phyloP scores from a whole-genome alignment of 2,888 invertebrate species.

The Meloe dianella region DNA sequence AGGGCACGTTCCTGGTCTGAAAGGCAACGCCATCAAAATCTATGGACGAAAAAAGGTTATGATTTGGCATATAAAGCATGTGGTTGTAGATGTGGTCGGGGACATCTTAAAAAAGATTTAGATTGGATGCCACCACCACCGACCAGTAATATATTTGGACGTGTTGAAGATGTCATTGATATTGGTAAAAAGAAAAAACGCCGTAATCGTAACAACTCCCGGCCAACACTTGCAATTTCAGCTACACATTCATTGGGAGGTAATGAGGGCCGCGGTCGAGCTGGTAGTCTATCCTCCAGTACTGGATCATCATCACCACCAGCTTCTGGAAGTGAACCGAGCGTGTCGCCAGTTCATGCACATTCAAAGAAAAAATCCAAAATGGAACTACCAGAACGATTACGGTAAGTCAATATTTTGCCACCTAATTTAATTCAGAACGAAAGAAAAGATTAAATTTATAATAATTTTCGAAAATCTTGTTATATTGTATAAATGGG shows the following conservation, averaged over 20 bases:
- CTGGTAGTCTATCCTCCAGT: conserved; percentile 78
- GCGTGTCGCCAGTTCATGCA: conserved; percentile 74
- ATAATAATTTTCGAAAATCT: no score
- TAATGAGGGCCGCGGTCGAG: conserved; percentile 67
- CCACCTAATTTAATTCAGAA: no score
- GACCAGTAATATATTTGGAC: conserved; percentile 60
- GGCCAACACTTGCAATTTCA: conserved; percentile 66
- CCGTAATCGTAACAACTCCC: conserved; percentile 67
- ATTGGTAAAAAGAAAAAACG: conserved; percentile 68
- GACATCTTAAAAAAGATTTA: conserved; percentile 92
- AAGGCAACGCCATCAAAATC: conserved; percentile 89
- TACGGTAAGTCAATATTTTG: conserved; percentile 85
- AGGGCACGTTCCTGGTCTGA: conserved; percentile 95
- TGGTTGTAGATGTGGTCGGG: conserved; percentile 90
- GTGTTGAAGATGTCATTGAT: conserved; percentile 59
- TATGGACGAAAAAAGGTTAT: conserved; percentile 98
- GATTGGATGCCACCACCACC: conserved; percentile 84
- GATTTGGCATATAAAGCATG: conserved; percentile 95
- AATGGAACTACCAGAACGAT: conserved; percentile 78
- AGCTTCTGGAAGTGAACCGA: conserved; percentile 77
- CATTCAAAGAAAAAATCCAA: conserved; percentile 69
- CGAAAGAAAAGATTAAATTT: no score
- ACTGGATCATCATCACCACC: conserved; percentile 83
- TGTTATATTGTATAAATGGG: no score
- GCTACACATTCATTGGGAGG: conserved; percentile 57